Evolutionary conservation across 2,888 invertebrate genomes (phyloP).

Genomic region (Mantis religiosa): DNA sequence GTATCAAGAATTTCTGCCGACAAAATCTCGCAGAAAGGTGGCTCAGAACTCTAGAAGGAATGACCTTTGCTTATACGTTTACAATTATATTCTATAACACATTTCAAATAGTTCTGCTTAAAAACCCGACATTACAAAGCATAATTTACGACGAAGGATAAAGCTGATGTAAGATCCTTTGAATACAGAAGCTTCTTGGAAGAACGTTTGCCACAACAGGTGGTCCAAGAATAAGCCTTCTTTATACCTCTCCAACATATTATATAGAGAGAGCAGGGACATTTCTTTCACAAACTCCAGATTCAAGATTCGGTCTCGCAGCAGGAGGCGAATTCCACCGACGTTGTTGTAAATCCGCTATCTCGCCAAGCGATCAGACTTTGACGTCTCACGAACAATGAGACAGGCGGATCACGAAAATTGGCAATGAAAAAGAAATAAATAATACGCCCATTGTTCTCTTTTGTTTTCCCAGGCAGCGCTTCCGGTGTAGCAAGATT

Average conservation of each 20-base stretch:
- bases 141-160: too few species aligned
- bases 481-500: not conserved
- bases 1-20: too few species aligned
- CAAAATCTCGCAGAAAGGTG: too few species aligned
- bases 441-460: not conserved
- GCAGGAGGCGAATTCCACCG: not conserved
- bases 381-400: not conserved
- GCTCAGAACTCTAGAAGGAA: too few species aligned
- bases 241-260: not conserved
- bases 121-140: too few species aligned
- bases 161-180: too few species aligned
- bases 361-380: not conserved
- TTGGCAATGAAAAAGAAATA: not conserved
- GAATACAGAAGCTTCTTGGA: too few species aligned
- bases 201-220: not conserved
- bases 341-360: not conserved
- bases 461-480: not conserved
- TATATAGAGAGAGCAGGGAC: not conserved
- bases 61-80: too few species aligned
- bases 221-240: not conserved
- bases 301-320: not conserved
- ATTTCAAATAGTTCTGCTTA: too few species aligned
- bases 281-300: not conserved
- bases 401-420: not conserved
- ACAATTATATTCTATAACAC: too few species aligned